A percentile compares a stretch with the other conserved stretches of the same genome.
Evolutionary conservation across 2,797 vertebrate species (phyloP).

Genomic region (Gouania willdenowi): DNA sequence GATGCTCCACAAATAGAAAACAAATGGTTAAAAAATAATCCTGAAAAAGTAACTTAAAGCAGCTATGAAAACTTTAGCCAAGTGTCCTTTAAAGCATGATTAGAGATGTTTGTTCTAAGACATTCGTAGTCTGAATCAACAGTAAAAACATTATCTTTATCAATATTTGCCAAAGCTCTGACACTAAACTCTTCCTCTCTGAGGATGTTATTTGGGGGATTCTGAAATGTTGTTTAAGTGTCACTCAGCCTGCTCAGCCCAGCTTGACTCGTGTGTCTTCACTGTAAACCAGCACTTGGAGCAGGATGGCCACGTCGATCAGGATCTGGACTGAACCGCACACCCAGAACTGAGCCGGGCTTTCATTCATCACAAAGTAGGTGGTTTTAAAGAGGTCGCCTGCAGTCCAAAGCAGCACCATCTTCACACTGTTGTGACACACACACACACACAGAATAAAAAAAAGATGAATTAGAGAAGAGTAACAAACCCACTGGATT

Average conservation of each 20-base stretch:
- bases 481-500: no score
- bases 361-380: conserved; percentile 79
- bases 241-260: conserved; percentile 35
- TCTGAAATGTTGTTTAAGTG: background rate
- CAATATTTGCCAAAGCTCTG: background rate
- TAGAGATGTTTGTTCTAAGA: background rate
- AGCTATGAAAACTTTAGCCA: background rate
- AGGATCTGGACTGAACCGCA: conserved; percentile 78
- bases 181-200: background rate
- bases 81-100: no score
- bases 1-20: conserved; percentile 2
- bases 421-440: conserved; percentile 77
- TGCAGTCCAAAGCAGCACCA: conserved; percentile 81
- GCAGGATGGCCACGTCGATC: conserved; percentile 75
- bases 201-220: background rate
- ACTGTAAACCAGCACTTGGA: conserved; percentile 75
- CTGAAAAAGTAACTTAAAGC: background rate
- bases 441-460: conserved; percentile 18
- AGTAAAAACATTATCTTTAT: no score
- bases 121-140: no score
- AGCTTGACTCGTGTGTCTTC: conserved; percentile 65
- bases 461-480: no score
- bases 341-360: conserved; percentile 78
- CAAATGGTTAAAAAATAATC: conserved; percentile 17
- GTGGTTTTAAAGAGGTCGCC: conserved; percentile 81